Conservation (phyloP, 37 sponge, comb jelly and placozoan genomes). For the Cladorhizidae sp. region DNA sequence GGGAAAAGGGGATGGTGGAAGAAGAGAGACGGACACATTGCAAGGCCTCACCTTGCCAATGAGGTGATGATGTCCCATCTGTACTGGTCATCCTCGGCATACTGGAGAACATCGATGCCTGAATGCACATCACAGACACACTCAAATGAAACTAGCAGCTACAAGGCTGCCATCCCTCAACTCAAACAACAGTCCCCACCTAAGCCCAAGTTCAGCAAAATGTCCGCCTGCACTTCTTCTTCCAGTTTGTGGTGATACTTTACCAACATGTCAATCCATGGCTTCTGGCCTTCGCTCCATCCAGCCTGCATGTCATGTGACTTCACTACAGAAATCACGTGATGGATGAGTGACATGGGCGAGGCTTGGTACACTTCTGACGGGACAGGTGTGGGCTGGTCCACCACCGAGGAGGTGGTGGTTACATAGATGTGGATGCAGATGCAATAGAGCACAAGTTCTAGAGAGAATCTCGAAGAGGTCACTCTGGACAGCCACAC, state of each 20-base stretch:
- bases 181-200: slow-evolving; percentile 6
- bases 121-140: not conserved
- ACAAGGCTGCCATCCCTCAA: not conserved
- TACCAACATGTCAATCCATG: slow-evolving; percentile 39
- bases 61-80: slow-evolving; percentile 38
- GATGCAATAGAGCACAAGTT: slow-evolving; percentile 55
- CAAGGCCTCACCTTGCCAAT: slow-evolving; percentile 40
- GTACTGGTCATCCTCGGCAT: slow-evolving; percentile 50
- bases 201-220: slow-evolving; percentile 40
- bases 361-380: not conserved
- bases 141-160: not conserved
- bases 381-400: slow-evolving; percentile 10
- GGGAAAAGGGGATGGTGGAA: too few relatives aligned
- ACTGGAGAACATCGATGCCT: slow-evolving; percentile 64
- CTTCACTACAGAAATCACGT: slow-evolving; percentile 44
- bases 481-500: slow-evolving; percentile 20
- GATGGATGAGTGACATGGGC: slow-evolving; percentile 29
- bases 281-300: slow-evolving; percentile 28
- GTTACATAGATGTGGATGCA: slow-evolving; percentile 46
- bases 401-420: not conserved
- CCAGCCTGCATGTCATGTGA: not conserved
- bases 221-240: slow-evolving; percentile 50
- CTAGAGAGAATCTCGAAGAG: slow-evolving; percentile 31
- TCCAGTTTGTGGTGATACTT: slow-evolving; percentile 26
- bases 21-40: too few relatives aligned